Conservation (phyloP, 1,140 invertebrate species). For the Mylabris phalerata region DNA sequence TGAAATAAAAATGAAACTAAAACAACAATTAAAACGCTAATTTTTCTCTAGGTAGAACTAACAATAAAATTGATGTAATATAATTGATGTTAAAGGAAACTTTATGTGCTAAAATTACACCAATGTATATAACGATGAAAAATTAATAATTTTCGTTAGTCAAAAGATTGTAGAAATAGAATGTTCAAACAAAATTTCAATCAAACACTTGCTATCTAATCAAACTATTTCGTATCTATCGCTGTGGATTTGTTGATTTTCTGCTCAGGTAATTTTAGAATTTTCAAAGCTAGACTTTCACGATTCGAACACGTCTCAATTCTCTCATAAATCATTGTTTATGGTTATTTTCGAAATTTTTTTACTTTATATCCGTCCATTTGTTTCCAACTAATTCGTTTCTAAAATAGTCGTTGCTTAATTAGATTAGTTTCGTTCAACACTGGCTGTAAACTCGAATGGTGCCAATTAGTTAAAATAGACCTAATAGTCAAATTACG, state of each 20-base stretch:
- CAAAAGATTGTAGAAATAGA: conserved; percentile 4
- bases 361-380: too few relatives aligned
- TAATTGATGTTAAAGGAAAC: conserved; percentile 10
- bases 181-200: background rate
- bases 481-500: too few relatives aligned
- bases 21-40: background rate
- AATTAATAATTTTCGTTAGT: conserved; percentile 2
- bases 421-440: too few relatives aligned
- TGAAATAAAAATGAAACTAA: background rate
- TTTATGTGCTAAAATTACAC: conserved; percentile 27
- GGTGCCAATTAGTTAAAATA: too few relatives aligned
- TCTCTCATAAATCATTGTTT: too few relatives aligned
- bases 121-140: conserved; percentile 24
- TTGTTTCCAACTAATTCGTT: too few relatives aligned
- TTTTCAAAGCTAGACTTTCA: background rate
- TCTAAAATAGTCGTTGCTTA: too few relatives aligned
- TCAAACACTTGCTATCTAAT: background rate
- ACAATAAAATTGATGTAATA: conserved; percentile 3
- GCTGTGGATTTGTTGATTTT: background rate
- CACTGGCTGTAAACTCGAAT: too few relatives aligned
- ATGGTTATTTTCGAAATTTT: too few relatives aligned
- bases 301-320: background rate
- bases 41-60: background rate
- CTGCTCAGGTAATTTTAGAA: background rate
- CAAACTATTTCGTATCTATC: background rate